Percentiles rank a stretch among this genome's conserved stretches.
Conservation (phyloP, 2,888 invertebrate genomes). For the Sinhomidia bicolor region DNA sequence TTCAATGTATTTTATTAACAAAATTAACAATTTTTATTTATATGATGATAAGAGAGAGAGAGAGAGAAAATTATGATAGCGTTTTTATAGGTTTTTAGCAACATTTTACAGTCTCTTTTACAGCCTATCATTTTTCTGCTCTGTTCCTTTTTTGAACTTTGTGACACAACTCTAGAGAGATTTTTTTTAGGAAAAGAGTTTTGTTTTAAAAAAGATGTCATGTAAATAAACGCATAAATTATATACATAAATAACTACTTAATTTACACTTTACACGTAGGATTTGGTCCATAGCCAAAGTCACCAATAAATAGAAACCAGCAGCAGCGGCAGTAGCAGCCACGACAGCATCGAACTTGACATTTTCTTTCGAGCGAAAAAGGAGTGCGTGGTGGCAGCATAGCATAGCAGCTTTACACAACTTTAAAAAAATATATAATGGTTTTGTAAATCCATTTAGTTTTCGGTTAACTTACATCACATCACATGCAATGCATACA, state of each 20-base stretch:
- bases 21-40: no score
- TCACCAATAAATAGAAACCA: not conserved
- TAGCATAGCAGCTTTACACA: no score
- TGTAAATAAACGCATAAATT: constrained; percentile 16
- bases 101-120: no score
- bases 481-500: no score
- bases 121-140: no score
- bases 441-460: no score
- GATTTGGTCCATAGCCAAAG: constrained; percentile 21
- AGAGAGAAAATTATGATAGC: no score
- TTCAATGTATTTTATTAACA: no score
- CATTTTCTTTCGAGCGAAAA: constrained; percentile 6
- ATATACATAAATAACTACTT: not conserved
- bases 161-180: not conserved
- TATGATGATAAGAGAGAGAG: no score
- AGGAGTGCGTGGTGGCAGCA: not conserved
- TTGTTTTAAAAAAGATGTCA: not conserved
- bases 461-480: no score
- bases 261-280: constrained; percentile 4
- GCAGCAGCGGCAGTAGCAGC: not conserved
- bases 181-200: not conserved
- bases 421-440: no score
- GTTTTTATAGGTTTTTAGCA: no score
- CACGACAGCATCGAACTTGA: constrained; percentile 27
- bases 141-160: not conserved